A percentile compares a stretch with the other conserved stretches of the same genome.
phyloP scores from a whole-genome alignment of 1,140 invertebrate species.

The Latrodectus geometricus region DNA sequence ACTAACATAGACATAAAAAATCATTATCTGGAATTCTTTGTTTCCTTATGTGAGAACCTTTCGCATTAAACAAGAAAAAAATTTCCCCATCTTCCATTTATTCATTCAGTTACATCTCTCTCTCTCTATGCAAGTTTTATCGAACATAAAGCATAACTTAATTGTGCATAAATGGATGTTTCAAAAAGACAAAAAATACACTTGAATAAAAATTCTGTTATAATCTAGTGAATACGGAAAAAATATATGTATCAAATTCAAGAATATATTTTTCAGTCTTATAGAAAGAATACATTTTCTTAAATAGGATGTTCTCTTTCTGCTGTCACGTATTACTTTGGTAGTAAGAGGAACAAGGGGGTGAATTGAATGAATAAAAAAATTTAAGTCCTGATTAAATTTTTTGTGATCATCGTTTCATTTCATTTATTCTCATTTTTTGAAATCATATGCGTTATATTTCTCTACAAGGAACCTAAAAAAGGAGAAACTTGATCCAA shows the following conservation, averaged over 20 bases:
- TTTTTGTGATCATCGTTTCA: neutral
- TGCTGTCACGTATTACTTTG: neutral
- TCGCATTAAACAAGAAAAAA: too few relatives aligned
- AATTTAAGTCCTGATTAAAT: neutral
- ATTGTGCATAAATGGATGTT: neutral
- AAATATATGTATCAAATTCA: neutral
- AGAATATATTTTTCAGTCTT: neutral
- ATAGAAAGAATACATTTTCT: neutral
- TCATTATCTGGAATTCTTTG: too few relatives aligned
- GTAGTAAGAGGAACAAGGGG: neutral
- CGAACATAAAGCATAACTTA: too few relatives aligned
- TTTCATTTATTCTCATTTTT: neutral
- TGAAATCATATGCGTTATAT: neutral
- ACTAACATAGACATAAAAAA: too few relatives aligned
- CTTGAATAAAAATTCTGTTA: neutral
- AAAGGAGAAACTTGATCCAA: neutral
- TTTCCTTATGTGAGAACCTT: too few relatives aligned
- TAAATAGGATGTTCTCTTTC: neutral
- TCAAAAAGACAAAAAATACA: neutral
- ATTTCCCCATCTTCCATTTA: too few relatives aligned
- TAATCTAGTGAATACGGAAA: neutral
- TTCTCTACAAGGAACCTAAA: neutral
- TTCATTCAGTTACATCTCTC: too few relatives aligned
- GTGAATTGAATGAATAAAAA: neutral
- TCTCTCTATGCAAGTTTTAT: too few relatives aligned